Evolutionary conservation across 2,797 vertebrate species (phyloP).

Genomic region (Hypotaenidia okinawae): DNA sequence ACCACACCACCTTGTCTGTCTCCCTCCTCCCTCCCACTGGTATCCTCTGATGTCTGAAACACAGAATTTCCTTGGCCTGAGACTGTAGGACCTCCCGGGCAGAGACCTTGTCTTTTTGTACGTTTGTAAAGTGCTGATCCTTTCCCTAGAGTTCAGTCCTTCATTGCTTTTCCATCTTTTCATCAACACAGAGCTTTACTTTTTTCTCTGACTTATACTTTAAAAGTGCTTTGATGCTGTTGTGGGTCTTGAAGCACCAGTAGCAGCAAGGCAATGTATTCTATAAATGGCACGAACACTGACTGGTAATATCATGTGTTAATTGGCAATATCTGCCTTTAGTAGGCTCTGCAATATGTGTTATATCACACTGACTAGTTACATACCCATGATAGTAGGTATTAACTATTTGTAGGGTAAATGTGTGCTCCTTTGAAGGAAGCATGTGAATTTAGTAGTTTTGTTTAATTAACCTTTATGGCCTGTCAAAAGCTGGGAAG

Average conservation of each 20-base stretch:
- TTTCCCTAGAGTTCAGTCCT: background rate
- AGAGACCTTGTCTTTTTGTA: background rate
- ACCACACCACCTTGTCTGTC: background rate
- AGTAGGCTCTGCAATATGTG: conserved; percentile 67
- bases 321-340: conserved; percentile 75
- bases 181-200: background rate
- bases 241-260: conserved; percentile 46
- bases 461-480: conserved; percentile 71
- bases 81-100: background rate
- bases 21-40: conserved; percentile 28
- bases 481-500: conserved; percentile 64
- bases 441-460: conserved; percentile 62
- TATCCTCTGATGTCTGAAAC: conserved; percentile 25
- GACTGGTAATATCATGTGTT: conserved; percentile 71
- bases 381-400: conserved; percentile 51
- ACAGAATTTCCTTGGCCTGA: background rate
- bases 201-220: conserved; percentile 13
- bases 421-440: conserved; percentile 41
- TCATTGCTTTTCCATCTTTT: background rate
- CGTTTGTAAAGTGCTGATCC: background rate
- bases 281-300: conserved; percentile 62
- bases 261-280: conserved; percentile 25
- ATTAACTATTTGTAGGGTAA: conserved; percentile 70
- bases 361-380: conserved; percentile 64
- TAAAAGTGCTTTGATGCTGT: conserved; percentile 2